Evolutionary conservation across 2,888 invertebrate species (phyloP).

Genomic region (Drosophila hawaiiensis): DNA sequence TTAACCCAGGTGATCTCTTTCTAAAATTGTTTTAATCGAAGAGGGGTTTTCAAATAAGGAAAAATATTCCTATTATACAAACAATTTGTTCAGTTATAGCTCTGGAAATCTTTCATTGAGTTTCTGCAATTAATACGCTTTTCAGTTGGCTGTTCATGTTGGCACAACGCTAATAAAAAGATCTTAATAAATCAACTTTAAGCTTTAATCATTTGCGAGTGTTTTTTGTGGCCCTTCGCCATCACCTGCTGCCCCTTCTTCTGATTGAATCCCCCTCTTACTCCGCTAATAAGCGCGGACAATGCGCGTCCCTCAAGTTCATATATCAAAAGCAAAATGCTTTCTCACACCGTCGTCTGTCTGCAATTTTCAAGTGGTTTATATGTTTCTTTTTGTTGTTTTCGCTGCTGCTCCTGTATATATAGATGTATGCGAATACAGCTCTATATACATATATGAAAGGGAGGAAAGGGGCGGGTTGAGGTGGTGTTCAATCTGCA

Average conservation of each 20-base stretch:
- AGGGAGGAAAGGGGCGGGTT: not conserved
- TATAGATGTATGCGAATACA: constrained; percentile 4
- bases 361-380: constrained; percentile 73
- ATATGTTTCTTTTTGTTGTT: constrained; percentile 25
- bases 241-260: not conserved
- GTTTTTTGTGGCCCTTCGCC: not conserved
- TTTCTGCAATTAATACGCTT: constrained; percentile 27
- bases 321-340: constrained; percentile 69
- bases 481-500: constrained; percentile 28
- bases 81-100: constrained; percentile 1
- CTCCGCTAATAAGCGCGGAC: constrained; percentile 67
- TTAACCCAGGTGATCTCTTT: not conserved
- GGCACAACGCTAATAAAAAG: constrained; percentile 51
- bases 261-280: not conserved
- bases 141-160: constrained; percentile 8
- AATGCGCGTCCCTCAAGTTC: constrained; percentile 72
- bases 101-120: not conserved
- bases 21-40: not conserved
- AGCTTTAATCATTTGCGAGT: constrained; percentile 44
- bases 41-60: not conserved
- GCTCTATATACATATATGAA: constrained; percentile 8
- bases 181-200: constrained; percentile 68
- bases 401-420: constrained; percentile 16
- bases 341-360: constrained; percentile 44
- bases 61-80: not conserved